Evolutionary conservation across 2,888 invertebrate species (phyloP), one percentile per base, ranked within the genome.

Genomic region (Lycocerus yunnanus): DNA sequence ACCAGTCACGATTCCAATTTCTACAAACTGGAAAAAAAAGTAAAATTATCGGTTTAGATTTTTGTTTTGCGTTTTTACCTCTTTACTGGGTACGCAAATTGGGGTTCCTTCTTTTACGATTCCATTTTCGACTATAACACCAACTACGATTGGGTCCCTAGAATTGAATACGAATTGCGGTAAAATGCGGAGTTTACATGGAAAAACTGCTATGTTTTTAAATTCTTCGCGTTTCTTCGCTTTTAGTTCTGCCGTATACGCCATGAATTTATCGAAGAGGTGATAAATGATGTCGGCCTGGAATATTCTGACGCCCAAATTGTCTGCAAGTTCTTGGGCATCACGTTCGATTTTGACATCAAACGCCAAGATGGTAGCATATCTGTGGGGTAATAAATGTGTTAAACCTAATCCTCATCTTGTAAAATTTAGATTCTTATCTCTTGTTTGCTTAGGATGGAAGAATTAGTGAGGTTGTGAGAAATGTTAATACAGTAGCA

Each of bases 221-320:
- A 97, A 95, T 87, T 99, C 97, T 81, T 98, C 97, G 21, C 98
- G 92, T 85, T 97, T 98, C 87, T 93, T 93, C 85, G 93, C 93
- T 84, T 94, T 95, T 70, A 98, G 88, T 82, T 98, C 97, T 73
- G 98, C 97, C 77, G 97, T 91, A 88, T 94, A 97, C 13, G 94
- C 93, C 83, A 92, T 97, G 89, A 99, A 99, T 87, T 95, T 95
- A 88, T 99, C 99, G 88, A 99, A 99, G 85, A 99, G 90, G 88
- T 99, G 99, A 89, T 99, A 99, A 85, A 99, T 99, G 86, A 99
- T 99, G 89, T 99, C 98, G 8, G 99, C 99, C 78, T 96, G 93
- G 91, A 99, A 99, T 86, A 99, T 97, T 88, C 94, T 96, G 71
- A 98, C 97, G 72, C 96, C 96, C 76, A 98, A 87, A 74, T 92